phyloP scores from a whole-genome alignment of 2,797 vertebrate genomes.

The Dallia pectoralis region DNA sequence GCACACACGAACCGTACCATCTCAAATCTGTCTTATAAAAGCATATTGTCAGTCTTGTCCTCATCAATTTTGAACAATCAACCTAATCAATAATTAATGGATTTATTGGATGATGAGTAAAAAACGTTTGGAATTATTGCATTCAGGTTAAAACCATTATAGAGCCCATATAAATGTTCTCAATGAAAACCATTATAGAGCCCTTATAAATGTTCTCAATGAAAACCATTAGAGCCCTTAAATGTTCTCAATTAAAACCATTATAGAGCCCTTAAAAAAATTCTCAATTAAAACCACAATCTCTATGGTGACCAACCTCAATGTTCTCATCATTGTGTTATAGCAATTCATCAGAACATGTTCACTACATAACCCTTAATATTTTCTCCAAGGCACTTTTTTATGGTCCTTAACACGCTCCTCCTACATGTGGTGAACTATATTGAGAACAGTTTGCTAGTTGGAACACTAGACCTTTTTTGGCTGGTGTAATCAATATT shows the following conservation, averaged over 20 bases:
- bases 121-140: constrained; percentile 26
- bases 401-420: no score
- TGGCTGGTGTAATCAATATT: no score
- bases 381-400: constrained; percentile 16
- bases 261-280: background rate
- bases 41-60: constrained; percentile 2
- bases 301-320: constrained; percentile 4
- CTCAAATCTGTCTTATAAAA: no score
- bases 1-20: constrained; percentile 31
- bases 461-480: no score
- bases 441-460: no score
- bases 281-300: constrained; percentile 13
- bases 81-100: constrained; percentile 28
- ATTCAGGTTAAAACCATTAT: constrained; percentile 10
- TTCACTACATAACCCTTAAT: constrained; percentile 20
- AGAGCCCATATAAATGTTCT: constrained; percentile 1
- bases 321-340: constrained; percentile 7
- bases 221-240: constrained; percentile 4
- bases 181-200: background rate
- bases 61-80: constrained; percentile 20
- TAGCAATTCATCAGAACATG: background rate
- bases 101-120: constrained; percentile 21
- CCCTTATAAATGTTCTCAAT: constrained; percentile 6
- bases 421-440: no score
- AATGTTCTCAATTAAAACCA: no score